Percentiles rank a stretch among this genome's conserved stretches.
Evolutionary conservation across 2,888 invertebrate genomes (phyloP).

Genomic region (Lasioglossum villosulum): DNA sequence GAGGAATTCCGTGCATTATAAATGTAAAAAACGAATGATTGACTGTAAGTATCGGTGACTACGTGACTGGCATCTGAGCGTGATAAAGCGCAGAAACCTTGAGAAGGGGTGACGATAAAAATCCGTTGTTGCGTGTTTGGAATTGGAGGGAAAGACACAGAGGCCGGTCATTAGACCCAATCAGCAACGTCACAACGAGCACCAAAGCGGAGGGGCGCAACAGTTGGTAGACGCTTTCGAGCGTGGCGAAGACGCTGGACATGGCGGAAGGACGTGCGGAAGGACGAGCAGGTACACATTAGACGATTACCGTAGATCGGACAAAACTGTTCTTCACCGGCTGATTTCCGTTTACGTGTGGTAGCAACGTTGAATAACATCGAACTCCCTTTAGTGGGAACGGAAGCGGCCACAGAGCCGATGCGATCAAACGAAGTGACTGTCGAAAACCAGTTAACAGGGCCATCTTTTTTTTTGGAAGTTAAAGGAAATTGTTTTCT

Average conservation of each 20-base stretch:
- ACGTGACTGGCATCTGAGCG: not conserved
- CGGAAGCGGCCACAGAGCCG: conserved; percentile 32
- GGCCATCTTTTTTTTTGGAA: not conserved
- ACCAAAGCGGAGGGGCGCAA: conserved; percentile 71
- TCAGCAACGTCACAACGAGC: conserved; percentile 45
- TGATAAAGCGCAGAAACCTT: conserved; percentile 17
- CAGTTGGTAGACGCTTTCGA: conserved; percentile 76
- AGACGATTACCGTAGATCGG: conserved; percentile 62
- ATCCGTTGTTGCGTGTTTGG: conserved; percentile 24
- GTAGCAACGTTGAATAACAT: not conserved
- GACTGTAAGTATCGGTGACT: not conserved
- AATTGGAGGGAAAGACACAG: conserved; percentile 33
- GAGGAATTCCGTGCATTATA: not conserved
- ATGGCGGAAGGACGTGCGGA: conserved; percentile 71
- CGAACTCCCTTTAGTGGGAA: conserved; percentile 29
- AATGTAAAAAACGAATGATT: not conserved
- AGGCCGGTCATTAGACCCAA: conserved; percentile 51
- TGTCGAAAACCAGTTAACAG: conserved; percentile 8
- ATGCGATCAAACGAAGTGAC: conserved; percentile 37
- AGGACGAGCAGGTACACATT: conserved; percentile 69
- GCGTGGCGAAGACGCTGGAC: conserved; percentile 78
- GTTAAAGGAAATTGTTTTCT: not conserved
- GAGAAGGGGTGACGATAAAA: conserved; percentile 32
- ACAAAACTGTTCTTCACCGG: conserved; percentile 51
- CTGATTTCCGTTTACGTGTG: conserved; percentile 50